A percentile compares a stretch with the other conserved stretches of the same genome.
These are phyloP conservation scores for Podilymbus podiceps DNA, from an alignment of 2,113 vertebrate species.

Conservation along the genomic window DNA sequence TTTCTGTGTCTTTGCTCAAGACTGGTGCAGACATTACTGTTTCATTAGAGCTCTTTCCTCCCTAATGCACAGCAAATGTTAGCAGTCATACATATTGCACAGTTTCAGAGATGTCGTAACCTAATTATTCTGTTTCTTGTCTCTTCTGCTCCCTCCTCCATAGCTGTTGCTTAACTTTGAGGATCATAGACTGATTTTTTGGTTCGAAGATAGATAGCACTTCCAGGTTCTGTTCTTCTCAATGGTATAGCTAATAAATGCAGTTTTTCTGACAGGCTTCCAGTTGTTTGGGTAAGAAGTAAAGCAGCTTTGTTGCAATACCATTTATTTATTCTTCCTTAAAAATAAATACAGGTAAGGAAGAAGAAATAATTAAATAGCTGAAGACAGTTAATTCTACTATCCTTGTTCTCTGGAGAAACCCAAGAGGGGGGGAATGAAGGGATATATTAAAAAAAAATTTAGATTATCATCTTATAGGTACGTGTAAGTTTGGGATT, in stretches of 20 bases:
- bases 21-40: background rate
- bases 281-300: background rate
- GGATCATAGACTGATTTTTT: background rate
- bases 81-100: fast-evolving
- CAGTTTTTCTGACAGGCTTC: background rate
- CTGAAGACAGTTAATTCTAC: background rate
- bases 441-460: background rate
- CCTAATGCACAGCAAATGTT: background rate
- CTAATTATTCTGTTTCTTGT: background rate
- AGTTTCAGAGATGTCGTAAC: background rate
- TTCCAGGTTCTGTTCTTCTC: background rate
- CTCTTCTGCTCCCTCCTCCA: background rate
- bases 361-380: background rate
- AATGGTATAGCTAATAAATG: background rate
- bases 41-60: background rate
- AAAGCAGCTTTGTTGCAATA: background rate
- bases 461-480: background rate
- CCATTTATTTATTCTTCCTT: background rate
- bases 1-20: background rate
- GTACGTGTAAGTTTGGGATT: background rate
- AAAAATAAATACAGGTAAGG: background rate
- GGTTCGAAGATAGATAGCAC: background rate
- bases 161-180: background rate
- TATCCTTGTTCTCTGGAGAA: background rate
- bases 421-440: background rate